A percentile compares a stretch with the other conserved stretches of the same genome.
These are phyloP conservation scores for Danaus chrysippus DNA, from an alignment of 2,888 invertebrate species.

Conservation along the genomic window DNA sequence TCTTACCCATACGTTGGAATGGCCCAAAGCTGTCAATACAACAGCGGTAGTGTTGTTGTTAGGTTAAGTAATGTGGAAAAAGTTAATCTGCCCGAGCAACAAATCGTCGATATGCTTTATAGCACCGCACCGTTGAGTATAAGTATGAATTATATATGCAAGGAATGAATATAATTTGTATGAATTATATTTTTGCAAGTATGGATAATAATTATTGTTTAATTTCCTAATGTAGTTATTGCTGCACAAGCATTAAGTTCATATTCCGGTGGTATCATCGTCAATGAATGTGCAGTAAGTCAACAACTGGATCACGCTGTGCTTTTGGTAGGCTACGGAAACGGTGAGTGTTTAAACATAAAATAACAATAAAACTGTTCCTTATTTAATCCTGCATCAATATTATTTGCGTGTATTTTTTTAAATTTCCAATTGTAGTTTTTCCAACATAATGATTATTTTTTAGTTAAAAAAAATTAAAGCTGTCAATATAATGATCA, in stretches of 20 bases:
- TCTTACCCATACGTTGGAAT: conserved; percentile 32
- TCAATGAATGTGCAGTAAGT: background rate
- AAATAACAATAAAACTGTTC: background rate
- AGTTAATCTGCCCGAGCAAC: conserved; percentile 11
- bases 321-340: conserved; percentile 4
- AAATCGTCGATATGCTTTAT: background rate
- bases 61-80: conserved; percentile 27
- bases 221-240: background rate
- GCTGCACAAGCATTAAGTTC: background rate
- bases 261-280: background rate
- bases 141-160: background rate
- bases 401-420: too few species aligned
- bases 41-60: conserved; percentile 19
- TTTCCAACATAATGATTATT: background rate
- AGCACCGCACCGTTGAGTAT: background rate
- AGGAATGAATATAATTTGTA: background rate
- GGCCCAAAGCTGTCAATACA: conserved; percentile 20
- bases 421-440: too few species aligned
- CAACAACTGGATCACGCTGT: background rate
- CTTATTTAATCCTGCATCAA: background rate
- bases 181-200: background rate
- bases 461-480: background rate
- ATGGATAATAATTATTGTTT: background rate
- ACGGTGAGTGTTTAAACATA: background rate
- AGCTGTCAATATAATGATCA: too few species aligned